Conservation (phyloP, 2,113 vertebrate species). For the Casuarius casuarius region DNA sequence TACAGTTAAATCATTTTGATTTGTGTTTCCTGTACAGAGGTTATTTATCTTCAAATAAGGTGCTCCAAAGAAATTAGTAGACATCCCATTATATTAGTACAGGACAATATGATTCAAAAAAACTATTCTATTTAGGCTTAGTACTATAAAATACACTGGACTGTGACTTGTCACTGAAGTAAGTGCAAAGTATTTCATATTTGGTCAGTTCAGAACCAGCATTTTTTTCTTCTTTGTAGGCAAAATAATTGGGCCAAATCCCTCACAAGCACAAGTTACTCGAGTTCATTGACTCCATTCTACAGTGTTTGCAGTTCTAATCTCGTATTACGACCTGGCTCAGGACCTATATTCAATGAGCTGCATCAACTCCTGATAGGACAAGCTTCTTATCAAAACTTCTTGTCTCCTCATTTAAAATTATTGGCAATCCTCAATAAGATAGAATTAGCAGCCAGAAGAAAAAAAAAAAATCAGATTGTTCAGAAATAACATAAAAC, state of each 20-base stretch:
- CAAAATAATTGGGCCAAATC: neutral
- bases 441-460: neutral
- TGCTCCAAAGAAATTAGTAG: neutral
- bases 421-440: neutral
- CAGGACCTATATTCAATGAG: neutral
- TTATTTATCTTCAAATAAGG: conserved; percentile 2
- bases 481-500: neutral
- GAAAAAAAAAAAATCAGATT: fast-evolving
- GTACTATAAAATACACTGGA: neutral
- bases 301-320: neutral
- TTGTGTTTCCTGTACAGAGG: neutral
- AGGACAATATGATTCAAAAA: neutral
- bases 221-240: neutral
- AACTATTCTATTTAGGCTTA: neutral
- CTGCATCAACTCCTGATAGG: neutral
- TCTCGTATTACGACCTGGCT: neutral
- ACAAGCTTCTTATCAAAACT: neutral
- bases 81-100: neutral
- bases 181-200: neutral
- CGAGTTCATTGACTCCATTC: neutral
- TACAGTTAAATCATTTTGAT: neutral
- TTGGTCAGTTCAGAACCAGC: neutral
- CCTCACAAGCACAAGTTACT: neutral
- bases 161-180: neutral
- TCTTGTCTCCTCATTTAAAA: neutral